Conservation (phyloP, 1,140 invertebrate species). For the Drosophila pruinosa region DNA sequence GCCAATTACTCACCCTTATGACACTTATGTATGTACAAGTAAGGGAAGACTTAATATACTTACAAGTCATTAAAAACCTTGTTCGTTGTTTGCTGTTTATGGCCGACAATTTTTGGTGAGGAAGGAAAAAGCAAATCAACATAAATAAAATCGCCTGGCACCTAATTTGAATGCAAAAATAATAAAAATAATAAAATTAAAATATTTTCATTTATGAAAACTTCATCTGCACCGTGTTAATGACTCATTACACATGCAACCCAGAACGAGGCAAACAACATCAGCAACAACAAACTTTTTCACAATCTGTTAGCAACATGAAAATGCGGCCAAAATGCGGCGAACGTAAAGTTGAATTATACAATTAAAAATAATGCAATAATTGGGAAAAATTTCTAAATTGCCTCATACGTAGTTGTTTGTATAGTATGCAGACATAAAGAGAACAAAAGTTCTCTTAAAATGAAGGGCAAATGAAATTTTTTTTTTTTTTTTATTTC, state of each 20-base stretch:
- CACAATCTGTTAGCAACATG: conserved; percentile 70
- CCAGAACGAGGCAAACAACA: conserved; percentile 33
- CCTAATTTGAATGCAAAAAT: conserved; percentile 67
- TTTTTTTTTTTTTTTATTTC: conserved; percentile 14
- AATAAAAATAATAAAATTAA: conserved; percentile 53
- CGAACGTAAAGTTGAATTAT: conserved; percentile 75
- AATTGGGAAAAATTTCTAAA: conserved; percentile 59
- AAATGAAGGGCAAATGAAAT: not conserved
- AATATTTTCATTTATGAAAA: conserved; percentile 41
- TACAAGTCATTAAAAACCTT: not conserved
- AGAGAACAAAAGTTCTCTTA: not conserved
- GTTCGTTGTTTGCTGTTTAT: not conserved
- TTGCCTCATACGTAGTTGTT: conserved; percentile 3
- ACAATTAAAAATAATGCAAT: conserved; percentile 73
- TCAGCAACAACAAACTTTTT: conserved; percentile 42
- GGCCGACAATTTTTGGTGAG: not conserved
- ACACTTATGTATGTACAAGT: too few relatives aligned
- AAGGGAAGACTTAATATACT: not conserved
- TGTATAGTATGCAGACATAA: not conserved
- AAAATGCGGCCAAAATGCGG: conserved; percentile 74
- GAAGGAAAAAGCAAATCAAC: conserved; percentile 49
- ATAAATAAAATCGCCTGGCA: conserved; percentile 68
- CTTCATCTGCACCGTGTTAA: conserved; percentile 65
- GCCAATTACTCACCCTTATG: conserved; percentile 15
- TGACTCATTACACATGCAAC: conserved; percentile 80